Base-by-base conservation (phyloP, 2,888 invertebrate genomes). In the Taenaris catops region DNA sequence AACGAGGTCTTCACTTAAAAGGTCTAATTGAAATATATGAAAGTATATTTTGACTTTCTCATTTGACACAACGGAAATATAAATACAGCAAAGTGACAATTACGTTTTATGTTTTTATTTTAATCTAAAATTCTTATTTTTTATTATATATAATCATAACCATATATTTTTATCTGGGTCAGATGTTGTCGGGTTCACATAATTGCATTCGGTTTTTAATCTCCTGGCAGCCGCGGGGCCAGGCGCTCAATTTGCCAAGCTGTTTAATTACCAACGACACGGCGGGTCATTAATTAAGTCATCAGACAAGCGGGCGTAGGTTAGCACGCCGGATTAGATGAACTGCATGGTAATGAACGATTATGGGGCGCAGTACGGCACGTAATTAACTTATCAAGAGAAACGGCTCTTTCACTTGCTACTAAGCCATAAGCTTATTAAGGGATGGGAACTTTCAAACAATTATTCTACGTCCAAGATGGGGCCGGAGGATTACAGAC, bases 251-350 rank as follows among this genome's bases (percentile, higher is more conserved):
- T 83, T 83, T 81, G 72, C 71, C 70, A 56, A 68, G 79, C 71
- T 69, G 73, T 74, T 74, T 81, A 83, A 86, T 86, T 81, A 84
- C 66, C 68, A 65, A 66, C 72, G 74, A 73, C 80, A 75, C 74
- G 78, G 75, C 62, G 60, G 69, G 67, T 79, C 79, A 83, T 84
- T 84, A 83, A 84, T 84, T 81, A 81, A 83, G 76, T 72, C 79
- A 80, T 83, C 80, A 80, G 80, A 73, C 71, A 66, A 71, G 72
- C 71, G 61, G 59, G 63, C 61, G 67, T 62, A 59, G 65, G 66
- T 64, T 64, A 68, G 62, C 61, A 59, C 63, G 51, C 51, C 47
- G 65, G 68, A 74, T 78, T 72, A 79, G 68, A 70, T 61, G 53
- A 69, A 67, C 64, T 66, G 60, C 59, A 58, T 60, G 54, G 65